Evolutionary conservation across 2,888 invertebrate species (phyloP).

Genomic region (Sarcophaga subvicina): DNA sequence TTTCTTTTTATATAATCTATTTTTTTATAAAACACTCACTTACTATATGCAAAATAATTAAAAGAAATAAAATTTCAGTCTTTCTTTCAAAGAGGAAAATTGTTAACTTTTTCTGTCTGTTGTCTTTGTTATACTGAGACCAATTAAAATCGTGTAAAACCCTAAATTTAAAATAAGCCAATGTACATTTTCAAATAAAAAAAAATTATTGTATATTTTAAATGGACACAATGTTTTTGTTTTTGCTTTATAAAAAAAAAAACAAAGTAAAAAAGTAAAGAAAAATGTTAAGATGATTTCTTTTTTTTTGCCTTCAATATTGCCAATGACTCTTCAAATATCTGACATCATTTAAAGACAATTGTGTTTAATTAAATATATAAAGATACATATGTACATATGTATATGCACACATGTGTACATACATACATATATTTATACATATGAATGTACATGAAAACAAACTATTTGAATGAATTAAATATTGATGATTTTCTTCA

Average conservation of each 20-base stretch:
- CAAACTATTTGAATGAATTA: neutral
- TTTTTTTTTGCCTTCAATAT: slow-evolving; percentile 6
- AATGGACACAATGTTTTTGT: neutral
- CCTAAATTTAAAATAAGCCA: neutral
- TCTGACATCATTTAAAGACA: slow-evolving; percentile 46
- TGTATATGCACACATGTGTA: neutral
- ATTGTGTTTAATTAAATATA: slow-evolving; percentile 19
- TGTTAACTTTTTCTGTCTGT: neutral
- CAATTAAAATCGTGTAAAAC: neutral
- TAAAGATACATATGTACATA: slow-evolving; percentile 5
- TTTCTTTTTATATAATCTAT: neutral
- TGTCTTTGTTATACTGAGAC: neutral
- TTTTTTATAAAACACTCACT: neutral
- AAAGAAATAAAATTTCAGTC: neutral
- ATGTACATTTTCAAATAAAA: neutral
- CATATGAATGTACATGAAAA: neutral
- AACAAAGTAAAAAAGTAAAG: neutral
- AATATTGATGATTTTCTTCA: neutral
- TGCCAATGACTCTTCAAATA: slow-evolving; percentile 43
- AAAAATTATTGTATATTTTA: neutral
- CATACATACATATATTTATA: neutral
- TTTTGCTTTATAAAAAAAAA: neutral
- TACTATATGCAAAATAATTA: neutral
- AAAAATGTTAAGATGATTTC: neutral
- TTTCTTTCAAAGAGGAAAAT: neutral